phyloP scores from a whole-genome alignment of 2,113 vertebrate genomes.

The Damaliscus lunatus region DNA sequence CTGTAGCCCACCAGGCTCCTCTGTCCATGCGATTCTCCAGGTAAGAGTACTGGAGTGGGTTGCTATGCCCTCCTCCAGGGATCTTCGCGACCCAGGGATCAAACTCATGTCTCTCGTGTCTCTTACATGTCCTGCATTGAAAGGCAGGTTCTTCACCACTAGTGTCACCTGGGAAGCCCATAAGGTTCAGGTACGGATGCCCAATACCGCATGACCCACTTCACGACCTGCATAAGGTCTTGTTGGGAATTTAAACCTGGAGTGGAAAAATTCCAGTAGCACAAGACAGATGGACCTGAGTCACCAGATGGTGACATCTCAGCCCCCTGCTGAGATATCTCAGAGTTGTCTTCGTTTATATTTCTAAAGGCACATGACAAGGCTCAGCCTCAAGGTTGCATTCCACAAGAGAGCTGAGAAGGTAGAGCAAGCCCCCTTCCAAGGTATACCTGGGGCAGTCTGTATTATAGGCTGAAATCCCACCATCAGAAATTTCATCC shows the following conservation, averaged over 20 bases:
- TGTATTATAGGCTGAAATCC: neutral
- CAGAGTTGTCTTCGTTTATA: neutral
- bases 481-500: neutral
- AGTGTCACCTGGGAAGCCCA: neutral
- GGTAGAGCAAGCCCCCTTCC: neutral
- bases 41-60: neutral
- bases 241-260: neutral
- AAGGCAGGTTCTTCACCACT: neutral
- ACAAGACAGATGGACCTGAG: neutral
- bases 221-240: neutral
- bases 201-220: neutral
- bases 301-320: neutral
- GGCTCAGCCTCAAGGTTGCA: neutral
- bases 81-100: neutral
- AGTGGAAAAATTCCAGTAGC: neutral
- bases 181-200: neutral
- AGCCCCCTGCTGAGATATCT: neutral
- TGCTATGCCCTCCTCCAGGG: neutral
- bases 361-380: neutral
- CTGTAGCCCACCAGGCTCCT: neutral
- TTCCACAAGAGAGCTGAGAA: neutral
- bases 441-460: neutral
- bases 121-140: neutral
- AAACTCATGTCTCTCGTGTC: rapidly evolving
- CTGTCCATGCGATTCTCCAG: neutral